Percentiles rank a stretch among this genome's conserved stretches.
Conservation (phyloP, 2,797 vertebrate species). For the Oryzias dopingdopingensis region DNA sequence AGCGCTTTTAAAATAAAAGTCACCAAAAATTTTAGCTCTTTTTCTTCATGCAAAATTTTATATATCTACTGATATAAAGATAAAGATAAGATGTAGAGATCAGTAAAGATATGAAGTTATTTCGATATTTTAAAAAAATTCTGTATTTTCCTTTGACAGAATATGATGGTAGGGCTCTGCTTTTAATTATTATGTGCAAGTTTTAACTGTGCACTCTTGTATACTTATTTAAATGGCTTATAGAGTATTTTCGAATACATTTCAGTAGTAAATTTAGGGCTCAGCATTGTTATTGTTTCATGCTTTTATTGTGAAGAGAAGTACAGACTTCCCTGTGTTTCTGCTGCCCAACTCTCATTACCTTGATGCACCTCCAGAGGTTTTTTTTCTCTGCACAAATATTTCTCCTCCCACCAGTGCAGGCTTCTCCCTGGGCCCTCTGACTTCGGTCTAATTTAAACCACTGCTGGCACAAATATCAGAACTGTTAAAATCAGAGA, state of each 20-base stretch:
- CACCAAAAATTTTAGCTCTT: not conserved
- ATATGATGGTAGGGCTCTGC: not conserved
- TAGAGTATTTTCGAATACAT: too few species aligned
- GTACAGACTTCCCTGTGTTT: constrained; percentile 20
- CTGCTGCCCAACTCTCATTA: constrained; percentile 22
- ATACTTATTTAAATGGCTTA: too few species aligned
- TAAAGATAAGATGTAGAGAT: too few species aligned
- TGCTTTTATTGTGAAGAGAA: constrained; percentile 62
- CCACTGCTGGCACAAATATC: constrained; percentile 42
- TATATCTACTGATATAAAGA: too few species aligned
- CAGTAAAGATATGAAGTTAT: too few species aligned
- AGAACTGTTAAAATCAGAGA: constrained; percentile 46
- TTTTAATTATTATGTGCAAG: not conserved
- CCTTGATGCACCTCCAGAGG: constrained; percentile 52
- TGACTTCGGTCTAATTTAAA: constrained; percentile 57
- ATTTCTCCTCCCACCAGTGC: constrained; percentile 57
- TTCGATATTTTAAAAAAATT: not conserved
- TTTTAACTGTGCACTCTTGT: too few species aligned
- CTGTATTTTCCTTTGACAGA: not conserved
- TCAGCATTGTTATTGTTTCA: not conserved
- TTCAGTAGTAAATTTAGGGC: too few species aligned
- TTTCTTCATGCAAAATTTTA: not conserved
- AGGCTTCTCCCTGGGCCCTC: constrained; percentile 59
- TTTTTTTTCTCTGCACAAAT: constrained; percentile 61
- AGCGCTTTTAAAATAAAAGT: constrained; percentile 51